Evolutionary conservation across 2,888 invertebrate genomes (phyloP).

Genomic region (Drosophila robusta): DNA sequence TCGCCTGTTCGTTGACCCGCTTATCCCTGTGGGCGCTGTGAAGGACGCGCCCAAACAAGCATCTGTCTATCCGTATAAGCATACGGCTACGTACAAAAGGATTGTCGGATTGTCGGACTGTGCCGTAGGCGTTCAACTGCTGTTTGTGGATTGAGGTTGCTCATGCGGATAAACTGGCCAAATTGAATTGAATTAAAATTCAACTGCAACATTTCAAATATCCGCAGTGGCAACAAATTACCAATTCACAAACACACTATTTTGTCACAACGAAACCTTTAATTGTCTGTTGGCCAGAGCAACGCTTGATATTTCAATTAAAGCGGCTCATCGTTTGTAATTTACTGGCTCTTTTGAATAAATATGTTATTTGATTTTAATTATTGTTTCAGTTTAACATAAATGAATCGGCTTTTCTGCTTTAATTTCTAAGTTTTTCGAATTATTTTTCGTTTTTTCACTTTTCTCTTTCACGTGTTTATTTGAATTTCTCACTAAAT

Average conservation of each 20-base stretch:
- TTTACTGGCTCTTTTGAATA: background rate
- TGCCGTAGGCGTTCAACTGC: slow-evolving; percentile 30
- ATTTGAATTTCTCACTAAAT: too few species aligned
- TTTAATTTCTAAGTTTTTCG: too few species aligned
- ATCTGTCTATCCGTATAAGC: slow-evolving; percentile 42
- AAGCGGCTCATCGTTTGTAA: background rate
- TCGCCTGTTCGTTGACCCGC: slow-evolving; percentile 61
- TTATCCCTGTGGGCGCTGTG: slow-evolving; percentile 52
- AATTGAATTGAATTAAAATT: slow-evolving; percentile 53
- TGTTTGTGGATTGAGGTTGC: slow-evolving; percentile 34
- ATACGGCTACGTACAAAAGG: slow-evolving; percentile 44
- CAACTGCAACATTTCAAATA: slow-evolving; percentile 30
- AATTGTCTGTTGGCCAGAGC: background rate
- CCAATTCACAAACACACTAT: slow-evolving; percentile 25
- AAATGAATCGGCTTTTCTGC: too few species aligned
- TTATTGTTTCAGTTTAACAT: too few species aligned
- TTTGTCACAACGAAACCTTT: slow-evolving; percentile 26
- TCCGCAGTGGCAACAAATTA: slow-evolving; percentile 37
- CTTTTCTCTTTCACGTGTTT: too few species aligned
- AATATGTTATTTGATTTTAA: background rate
- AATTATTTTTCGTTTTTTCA: too few species aligned
- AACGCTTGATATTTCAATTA: slow-evolving; percentile 30
- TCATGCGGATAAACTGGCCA: slow-evolving; percentile 45
- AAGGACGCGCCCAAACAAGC: slow-evolving; percentile 46
- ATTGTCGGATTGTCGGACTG: slow-evolving; percentile 34